These are phyloP conservation scores for Drosophila equinoxialis DNA, from an alignment of 1,140 invertebrate genomes.

Conservation along the genomic window DNA sequence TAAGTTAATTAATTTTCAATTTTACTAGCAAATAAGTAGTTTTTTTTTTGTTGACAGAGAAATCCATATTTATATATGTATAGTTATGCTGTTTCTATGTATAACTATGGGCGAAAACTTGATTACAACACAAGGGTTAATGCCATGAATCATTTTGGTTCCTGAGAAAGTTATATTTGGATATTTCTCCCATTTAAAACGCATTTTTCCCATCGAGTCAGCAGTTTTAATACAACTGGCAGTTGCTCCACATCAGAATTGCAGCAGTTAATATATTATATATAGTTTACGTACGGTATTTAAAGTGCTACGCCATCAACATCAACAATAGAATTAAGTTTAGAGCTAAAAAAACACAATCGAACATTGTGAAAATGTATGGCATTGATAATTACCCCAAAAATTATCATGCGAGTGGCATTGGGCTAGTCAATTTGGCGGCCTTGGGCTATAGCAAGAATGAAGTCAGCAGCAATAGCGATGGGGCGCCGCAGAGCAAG, in stretches of 20 bases:
- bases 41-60: not conserved
- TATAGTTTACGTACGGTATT: conserved; percentile 25
- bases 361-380: conserved; percentile 56
- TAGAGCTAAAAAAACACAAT: not conserved
- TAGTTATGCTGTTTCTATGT: too few relatives aligned
- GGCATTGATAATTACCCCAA: conserved; percentile 78
- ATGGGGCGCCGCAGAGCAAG: conserved; percentile 15
- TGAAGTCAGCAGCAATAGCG: conserved; percentile 55
- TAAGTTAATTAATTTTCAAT: too few relatives aligned
- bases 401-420: conserved; percentile 80
- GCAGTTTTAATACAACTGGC: conserved; percentile 61
- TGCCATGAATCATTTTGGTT: conserved; percentile 65
- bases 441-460: conserved; percentile 77
- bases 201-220: conserved; percentile 66
- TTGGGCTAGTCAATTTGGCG: conserved; percentile 77
- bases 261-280: conserved; percentile 19
- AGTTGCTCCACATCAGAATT: conserved; percentile 29
- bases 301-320: conserved; percentile 36
- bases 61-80: too few relatives aligned
- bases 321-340: conserved; percentile 32
- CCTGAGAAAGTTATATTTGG: conserved; percentile 73
- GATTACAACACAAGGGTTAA: conserved; percentile 59
- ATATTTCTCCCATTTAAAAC: conserved; percentile 72
- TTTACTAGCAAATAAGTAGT: not conserved
- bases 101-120: too few relatives aligned